Base-by-base conservation (phyloP, 2,797 vertebrate genomes). In the Betta splendens region DNA sequence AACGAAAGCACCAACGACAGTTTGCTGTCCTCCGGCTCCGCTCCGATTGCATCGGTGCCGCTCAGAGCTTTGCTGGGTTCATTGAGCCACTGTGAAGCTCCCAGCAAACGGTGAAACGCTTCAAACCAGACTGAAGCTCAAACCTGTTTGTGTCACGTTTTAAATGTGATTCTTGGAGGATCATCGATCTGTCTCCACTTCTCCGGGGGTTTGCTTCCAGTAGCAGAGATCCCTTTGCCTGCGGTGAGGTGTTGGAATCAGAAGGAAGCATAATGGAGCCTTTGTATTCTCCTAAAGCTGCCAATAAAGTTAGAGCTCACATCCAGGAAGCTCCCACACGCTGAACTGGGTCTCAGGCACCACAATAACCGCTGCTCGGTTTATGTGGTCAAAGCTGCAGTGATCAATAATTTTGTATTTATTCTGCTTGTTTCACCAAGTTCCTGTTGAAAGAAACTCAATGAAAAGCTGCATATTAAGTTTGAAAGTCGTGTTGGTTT, bases 1-100 rank as follows among this genome's bases (percentile, higher is more conserved):
- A 79, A 69, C 33, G 47, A 57, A 79, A 85, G 77, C 81, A 78
- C 85, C 85, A 88, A 89, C 84, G 88, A 73, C 64, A 63, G 71
- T 87, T 86, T 83, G 66, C 76, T 79, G 77, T 80, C 62, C 53
- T 54, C 38, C 1, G 31, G 79, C 77, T 69, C 50, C 69, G 54
- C 55, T 29, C 35, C 28, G 78, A 83, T 84, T 77, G 54, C 63
- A 70, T 83, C 65, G 49, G n/a, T 46, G 50, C 54, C 10, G 35
- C 21, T 57, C 22, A 39, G 62, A 58, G 21, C 3, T 0, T 47
- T 55, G 44, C 51, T 64, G 26, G 51, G 47, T 69, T 73, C 28
- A 38, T 60, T 60, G 5, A 12, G 50, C 40, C 48, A 36, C 33
- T 69, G 52, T 65, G 12, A 59, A 56, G 44, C 48, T 12, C 64